These are phyloP conservation scores for Linurgus olivaceus DNA, from an alignment of 2,797 vertebrate species.

Conservation along the genomic window DNA sequence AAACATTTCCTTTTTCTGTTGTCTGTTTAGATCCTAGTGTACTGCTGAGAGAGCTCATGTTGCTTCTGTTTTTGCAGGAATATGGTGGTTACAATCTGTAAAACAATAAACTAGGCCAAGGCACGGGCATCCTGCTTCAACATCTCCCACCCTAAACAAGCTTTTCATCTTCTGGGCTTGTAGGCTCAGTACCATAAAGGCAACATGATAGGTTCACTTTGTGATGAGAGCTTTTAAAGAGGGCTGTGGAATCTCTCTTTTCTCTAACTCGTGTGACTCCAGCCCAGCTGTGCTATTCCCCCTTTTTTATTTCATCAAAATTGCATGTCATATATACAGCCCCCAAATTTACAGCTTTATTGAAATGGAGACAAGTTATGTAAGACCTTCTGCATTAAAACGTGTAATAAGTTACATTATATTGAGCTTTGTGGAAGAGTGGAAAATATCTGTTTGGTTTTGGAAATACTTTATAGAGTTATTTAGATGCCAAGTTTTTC, in stretches of 20 bases:
- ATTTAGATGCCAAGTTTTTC: conserved; percentile 18
- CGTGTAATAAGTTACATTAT: neutral
- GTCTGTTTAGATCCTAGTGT: neutral
- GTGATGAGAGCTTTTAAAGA: neutral
- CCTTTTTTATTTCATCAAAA: neutral
- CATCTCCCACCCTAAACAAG: neutral
- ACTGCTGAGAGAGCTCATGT: neutral
- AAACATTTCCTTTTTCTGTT: neutral
- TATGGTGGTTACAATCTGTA: neutral
- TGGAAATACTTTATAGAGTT: neutral
- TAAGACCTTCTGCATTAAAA: neutral
- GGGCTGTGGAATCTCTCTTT: neutral
- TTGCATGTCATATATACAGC: neutral
- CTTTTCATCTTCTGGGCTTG: neutral
- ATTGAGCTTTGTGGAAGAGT: conserved; percentile 14
- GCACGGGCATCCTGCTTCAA: neutral
- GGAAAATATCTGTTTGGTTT: conserved; percentile 39
- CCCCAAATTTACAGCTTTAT: neutral
- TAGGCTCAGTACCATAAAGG: neutral
- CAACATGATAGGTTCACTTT: neutral
- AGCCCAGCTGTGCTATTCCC: neutral
- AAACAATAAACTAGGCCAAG: neutral
- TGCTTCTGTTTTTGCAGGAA: neutral
- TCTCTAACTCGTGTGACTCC: neutral
- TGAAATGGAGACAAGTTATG: neutral